Percentiles rank a stretch among this genome's conserved stretches.
Evolutionary conservation across 2,888 invertebrate genomes (phyloP).

Genomic region (Icerya purchasi): DNA sequence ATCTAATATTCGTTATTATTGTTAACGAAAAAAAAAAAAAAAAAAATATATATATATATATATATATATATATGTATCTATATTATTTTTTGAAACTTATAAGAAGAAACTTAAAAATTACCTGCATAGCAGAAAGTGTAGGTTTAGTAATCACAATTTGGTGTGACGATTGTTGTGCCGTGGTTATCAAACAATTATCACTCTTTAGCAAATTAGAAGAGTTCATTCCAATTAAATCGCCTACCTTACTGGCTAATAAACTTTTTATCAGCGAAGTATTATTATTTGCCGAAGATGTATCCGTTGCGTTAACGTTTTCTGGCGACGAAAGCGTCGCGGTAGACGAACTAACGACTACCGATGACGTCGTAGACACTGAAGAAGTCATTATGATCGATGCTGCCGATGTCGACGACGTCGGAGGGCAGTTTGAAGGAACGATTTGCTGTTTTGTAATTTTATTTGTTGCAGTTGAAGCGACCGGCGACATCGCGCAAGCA

Average conservation of each 20-base stretch:
- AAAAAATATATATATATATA: too few species aligned
- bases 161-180: not conserved
- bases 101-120: too few species aligned
- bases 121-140: not conserved
- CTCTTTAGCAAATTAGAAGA: constrained; percentile 6
- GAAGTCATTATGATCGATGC: not conserved
- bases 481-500: not conserved
- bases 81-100: too few species aligned
- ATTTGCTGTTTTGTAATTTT: not conserved
- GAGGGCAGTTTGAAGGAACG: too few species aligned
- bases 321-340: constrained; percentile 1
- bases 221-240: constrained; percentile 19
- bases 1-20: too few species aligned
- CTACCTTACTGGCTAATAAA: constrained; percentile 81
- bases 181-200: constrained; percentile 6
- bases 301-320: not conserved
- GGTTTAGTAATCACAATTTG: not conserved
- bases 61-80: too few species aligned
- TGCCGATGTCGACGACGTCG: not conserved
- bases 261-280: constrained; percentile 72
- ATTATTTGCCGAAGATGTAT: constrained; percentile 15
- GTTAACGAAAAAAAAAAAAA: too few species aligned
- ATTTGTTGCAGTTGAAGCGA: not conserved
- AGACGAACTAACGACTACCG: not conserved
- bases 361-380: not conserved